Percentiles rank a stretch among this genome's conserved stretches.
Conservation (phyloP, 2,797 vertebrate genomes). For the Emys orbicularis region DNA sequence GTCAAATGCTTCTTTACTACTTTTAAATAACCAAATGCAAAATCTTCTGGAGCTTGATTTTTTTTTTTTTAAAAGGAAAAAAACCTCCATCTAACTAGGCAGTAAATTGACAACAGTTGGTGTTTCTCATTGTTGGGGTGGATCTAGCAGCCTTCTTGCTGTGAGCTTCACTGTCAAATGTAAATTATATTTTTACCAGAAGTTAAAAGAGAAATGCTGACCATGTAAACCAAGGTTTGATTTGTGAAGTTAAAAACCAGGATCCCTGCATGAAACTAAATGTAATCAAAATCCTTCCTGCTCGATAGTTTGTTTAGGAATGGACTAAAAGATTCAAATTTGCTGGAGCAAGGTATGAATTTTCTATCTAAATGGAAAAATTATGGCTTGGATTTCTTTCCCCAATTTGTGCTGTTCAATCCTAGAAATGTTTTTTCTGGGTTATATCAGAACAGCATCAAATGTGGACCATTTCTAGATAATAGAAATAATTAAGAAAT, state of each 20-base stretch:
- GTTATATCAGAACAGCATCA: not conserved
- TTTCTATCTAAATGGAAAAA: no score
- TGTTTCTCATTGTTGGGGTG: not conserved
- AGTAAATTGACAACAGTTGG: not conserved
- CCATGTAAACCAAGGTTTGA: not conserved
- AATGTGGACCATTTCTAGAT: not conserved
- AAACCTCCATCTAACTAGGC: not conserved
- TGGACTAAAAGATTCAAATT: not conserved
- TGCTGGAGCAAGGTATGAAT: not conserved
- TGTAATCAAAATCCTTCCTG: not conserved
- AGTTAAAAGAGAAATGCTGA: not conserved
- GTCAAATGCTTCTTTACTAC: not conserved
- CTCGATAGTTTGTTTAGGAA: not conserved
- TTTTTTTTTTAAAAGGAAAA: not conserved
- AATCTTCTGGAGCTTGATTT: not conserved
- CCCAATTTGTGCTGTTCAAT: not conserved
- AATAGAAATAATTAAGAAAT: not conserved
- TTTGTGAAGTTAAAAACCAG: not conserved
- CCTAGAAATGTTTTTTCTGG: not conserved
- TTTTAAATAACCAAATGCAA: not conserved
- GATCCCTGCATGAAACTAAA: not conserved
- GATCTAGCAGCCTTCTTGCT: slow-evolving; percentile 9
- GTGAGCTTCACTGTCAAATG: not conserved
- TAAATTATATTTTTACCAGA: not conserved
- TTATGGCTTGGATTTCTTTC: not conserved